These are phyloP conservation scores for Tricholauxania praeusta DNA, from an alignment of 2,888 invertebrate genomes.

Conservation along the genomic window DNA sequence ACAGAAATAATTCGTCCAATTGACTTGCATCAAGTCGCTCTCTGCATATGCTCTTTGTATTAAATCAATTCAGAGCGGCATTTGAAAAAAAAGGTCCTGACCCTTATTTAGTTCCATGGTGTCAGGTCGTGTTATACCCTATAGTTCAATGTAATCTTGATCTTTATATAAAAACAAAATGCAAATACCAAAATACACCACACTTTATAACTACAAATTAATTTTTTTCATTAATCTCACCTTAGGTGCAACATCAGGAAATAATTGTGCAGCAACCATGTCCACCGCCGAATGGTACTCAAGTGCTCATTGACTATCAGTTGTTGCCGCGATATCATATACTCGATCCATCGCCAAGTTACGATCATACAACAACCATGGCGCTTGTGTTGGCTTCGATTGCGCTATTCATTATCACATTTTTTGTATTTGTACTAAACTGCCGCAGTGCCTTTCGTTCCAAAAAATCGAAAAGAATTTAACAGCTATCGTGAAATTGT, in stretches of 20 bases:
- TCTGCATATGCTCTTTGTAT: too few relatives aligned
- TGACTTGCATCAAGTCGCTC: too few relatives aligned
- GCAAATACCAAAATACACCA: too few relatives aligned
- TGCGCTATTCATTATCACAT: constrained; percentile 73
- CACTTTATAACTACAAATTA: not conserved
- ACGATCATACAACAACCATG: constrained; percentile 72
- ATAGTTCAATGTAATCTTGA: too few relatives aligned
- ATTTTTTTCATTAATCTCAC: not conserved
- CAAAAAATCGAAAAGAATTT: constrained; percentile 48
- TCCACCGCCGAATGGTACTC: constrained; percentile 83
- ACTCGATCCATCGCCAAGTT: constrained; percentile 69
- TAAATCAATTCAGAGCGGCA: too few relatives aligned
- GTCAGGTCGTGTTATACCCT: too few relatives aligned
- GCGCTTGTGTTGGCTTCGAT: constrained; percentile 75
- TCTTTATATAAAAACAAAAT: too few relatives aligned
- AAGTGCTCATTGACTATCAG: constrained; percentile 72
- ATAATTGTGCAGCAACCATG: constrained; percentile 88
- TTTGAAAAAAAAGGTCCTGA: too few relatives aligned
- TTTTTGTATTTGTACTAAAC: constrained; percentile 74
- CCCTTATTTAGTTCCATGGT: too few relatives aligned
- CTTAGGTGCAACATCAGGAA: constrained; percentile 84
- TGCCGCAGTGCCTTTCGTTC: constrained; percentile 61
- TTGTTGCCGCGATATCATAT: constrained; percentile 70
- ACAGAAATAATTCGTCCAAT: too few relatives aligned
- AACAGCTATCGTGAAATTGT: not conserved